Base-by-base conservation (phyloP, 2,113 vertebrate genomes). In the Coreoperca whiteheadi region DNA sequence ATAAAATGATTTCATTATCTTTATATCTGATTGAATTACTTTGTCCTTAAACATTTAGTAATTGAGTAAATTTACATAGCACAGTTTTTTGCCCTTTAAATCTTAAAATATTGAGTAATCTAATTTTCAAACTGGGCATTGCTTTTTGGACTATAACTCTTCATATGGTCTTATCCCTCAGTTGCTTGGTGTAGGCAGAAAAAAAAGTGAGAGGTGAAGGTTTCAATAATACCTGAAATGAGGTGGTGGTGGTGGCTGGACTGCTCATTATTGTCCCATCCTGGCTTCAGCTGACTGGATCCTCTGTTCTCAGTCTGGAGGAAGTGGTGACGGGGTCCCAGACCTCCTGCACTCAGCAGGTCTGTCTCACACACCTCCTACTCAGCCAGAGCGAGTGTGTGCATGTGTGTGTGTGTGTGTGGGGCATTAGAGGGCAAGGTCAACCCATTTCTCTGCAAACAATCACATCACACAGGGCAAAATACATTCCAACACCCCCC, bases 391-490 rank as follows among this genome's bases (percentile, higher is more conserved):
- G 72, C 12, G 25, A 69, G 87, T 81, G 82, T 88, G 82, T 89
- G 79, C 70, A 78, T 89, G 91, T 88, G 84, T 89, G 91, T 94
- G 90, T 90, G 39, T 41, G 39, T 41, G 90, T 90, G 39, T 41
- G 39, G 9, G 93, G 91, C 90, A 93, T 90, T 37, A 81, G 56
- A 84, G 93, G 93, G 90, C 91, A 93, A 94, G 94, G 94, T 95
- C 94, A 94, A 94, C 86, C 85, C 88, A 94, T 92, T 95, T 83
- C 91, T 94, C 94, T 95, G 94, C 93, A 94, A 95, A 93, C 92
- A 95, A 94, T 95, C 94, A 94, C 94, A 94, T 95, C 93, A 94
- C 94, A 95, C 94, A 92, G 90, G 91, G 93, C 85, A 90, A 92
- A 92, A 94, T 92, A 94, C 93, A 95, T 95, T 95, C 93, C 93